Percentiles rank a stretch among this genome's conserved stretches.
Evolutionary conservation across 2,113 vertebrate genomes (phyloP).

Genomic region (Cathartes aura): DNA sequence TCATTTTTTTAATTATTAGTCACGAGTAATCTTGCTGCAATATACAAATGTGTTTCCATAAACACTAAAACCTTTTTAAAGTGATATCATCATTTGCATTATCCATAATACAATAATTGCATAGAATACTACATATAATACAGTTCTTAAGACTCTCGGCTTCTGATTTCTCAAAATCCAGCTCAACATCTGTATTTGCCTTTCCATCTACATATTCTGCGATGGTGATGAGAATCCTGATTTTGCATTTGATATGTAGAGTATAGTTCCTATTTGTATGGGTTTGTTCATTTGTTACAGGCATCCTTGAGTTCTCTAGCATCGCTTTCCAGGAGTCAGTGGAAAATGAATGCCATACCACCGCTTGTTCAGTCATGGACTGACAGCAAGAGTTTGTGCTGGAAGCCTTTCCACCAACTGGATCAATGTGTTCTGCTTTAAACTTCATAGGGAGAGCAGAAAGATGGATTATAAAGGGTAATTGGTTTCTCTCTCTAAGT

Average conservation of each 20-base stretch:
- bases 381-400: neutral
- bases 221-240: neutral
- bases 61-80: neutral
- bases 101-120: neutral
- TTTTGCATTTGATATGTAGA: neutral
- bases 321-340: neutral
- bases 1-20: neutral
- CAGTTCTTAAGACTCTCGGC: neutral
- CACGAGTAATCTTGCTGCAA: neutral
- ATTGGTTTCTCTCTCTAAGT: neutral
- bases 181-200: neutral
- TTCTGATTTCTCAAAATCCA: neutral
- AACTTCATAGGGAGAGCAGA: neutral
- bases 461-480: neutral
- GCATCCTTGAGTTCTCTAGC: neutral
- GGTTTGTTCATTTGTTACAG: neutral
- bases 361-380: rapidly evolving
- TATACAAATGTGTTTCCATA: neutral
- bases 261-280: neutral
- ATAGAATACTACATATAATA: neutral
- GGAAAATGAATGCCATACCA: neutral
- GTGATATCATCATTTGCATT: neutral
- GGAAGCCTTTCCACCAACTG: neutral
- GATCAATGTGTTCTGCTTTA: neutral
- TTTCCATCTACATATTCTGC: neutral